Percentiles rank a stretch among this genome's conserved stretches.
Evolutionary conservation across 2,113 vertebrate species (phyloP).

Genomic region (Coturnix japonica): DNA sequence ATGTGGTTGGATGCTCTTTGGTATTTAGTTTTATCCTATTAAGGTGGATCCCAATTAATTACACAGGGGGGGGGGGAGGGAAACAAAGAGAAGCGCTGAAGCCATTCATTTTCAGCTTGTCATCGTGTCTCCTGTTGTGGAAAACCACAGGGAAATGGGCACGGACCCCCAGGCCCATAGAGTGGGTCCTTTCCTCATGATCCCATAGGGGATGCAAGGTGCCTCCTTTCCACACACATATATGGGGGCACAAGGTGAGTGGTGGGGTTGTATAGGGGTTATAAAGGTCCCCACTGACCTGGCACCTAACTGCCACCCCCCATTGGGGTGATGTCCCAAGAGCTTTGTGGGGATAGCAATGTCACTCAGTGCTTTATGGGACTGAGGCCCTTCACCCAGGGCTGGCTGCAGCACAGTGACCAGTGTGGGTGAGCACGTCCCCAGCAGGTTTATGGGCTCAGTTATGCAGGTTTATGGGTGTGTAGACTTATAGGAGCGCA

Average conservation of each 20-base stretch:
- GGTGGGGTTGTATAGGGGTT: not conserved
- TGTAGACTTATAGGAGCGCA: not conserved
- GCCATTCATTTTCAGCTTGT: slow-evolving; percentile 30
- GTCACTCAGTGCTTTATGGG: not conserved
- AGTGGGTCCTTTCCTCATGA: not conserved
- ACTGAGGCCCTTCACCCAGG: not conserved
- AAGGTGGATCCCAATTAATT: slow-evolving; percentile 74
- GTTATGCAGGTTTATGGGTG: too few relatives aligned
- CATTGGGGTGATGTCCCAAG: not conserved
- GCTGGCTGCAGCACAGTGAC: not conserved
- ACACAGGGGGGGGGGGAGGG: slow-evolving; percentile 32
- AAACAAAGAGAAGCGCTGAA: not conserved
- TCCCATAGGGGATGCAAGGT: not conserved
- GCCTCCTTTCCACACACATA: not conserved
- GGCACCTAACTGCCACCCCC: not conserved
- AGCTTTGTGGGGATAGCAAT: not conserved
- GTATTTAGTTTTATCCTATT: slow-evolving; percentile 63
- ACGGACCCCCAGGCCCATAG: not conserved
- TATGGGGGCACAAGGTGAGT: not conserved
- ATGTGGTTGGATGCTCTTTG: slow-evolving; percentile 47
- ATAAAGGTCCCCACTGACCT: not conserved
- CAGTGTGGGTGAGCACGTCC: not conserved
- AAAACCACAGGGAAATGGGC: accelerated
- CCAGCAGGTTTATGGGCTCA: not conserved
- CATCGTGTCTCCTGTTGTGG: not conserved